Evolutionary conservation across 2,888 invertebrate genomes (phyloP).

Genomic region (Idaea dimidiata): DNA sequence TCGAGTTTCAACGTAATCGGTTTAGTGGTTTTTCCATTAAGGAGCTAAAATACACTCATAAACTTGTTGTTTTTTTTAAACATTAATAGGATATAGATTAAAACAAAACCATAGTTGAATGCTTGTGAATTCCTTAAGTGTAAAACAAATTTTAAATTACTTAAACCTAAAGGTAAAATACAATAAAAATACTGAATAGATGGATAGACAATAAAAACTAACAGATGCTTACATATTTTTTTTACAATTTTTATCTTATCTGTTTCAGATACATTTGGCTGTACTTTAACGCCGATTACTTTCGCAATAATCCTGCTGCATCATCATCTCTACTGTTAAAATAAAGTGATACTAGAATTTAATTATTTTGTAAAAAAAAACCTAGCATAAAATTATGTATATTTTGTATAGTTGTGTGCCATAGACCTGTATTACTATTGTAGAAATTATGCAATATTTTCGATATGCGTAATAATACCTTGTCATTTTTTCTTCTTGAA

Average conservation of each 20-base stretch:
- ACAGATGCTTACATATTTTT: neutral
- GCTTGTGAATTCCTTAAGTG: no score
- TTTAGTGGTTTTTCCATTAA: no score
- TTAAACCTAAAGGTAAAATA: no score
- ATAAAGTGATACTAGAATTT: constrained; percentile 77
- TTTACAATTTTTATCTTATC: constrained; percentile 12
- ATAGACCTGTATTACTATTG: constrained; percentile 66
- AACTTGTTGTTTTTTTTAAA: no score
- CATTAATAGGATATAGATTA: no score
- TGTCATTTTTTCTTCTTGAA: constrained; percentile 55
- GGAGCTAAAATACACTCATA: no score
- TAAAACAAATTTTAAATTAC: no score
- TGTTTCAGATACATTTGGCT: constrained; percentile 55
- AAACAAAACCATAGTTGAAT: no score
- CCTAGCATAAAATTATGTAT: constrained; percentile 71
- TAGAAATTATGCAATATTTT: constrained; percentile 72
- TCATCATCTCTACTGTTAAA: constrained; percentile 71
- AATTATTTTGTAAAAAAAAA: constrained; percentile 44
- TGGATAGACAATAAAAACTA: no score
- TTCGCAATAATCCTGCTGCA: constrained; percentile 53
- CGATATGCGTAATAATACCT: constrained; percentile 55
- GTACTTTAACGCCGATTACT: constrained; percentile 54
- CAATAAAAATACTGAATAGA: no score
- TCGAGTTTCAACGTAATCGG: no score
- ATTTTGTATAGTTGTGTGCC: constrained; percentile 80